Percentiles rank a stretch among this genome's conserved stretches.
These are phyloP conservation scores for Ophion ventricosus DNA, from an alignment of 2,888 invertebrate genomes.

Conservation along the genomic window DNA sequence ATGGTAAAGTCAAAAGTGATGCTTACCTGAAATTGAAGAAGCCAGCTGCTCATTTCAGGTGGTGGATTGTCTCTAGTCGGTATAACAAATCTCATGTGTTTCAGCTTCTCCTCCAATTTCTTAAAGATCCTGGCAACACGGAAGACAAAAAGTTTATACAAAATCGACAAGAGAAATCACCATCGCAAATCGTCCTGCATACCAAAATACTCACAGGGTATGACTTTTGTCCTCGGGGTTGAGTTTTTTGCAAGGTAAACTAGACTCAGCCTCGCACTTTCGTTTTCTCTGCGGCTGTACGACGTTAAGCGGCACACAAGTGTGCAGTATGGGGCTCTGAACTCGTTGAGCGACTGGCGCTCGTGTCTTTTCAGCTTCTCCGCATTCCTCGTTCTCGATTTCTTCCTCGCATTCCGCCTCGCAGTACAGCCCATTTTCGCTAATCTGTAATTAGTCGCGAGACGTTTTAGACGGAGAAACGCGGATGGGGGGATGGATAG, in stretches of 20 bases:
- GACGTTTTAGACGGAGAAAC: background rate
- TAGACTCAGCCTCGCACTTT: slow-evolving; percentile 79
- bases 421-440: slow-evolving; percentile 78
- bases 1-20: background rate
- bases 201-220: slow-evolving; percentile 70
- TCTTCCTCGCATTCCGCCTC: slow-evolving; percentile 74
- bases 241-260: slow-evolving; percentile 85
- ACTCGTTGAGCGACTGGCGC: slow-evolving; percentile 73
- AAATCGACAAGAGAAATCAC: too few relatives aligned
- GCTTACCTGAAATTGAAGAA: slow-evolving; percentile 88
- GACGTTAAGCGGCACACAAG: slow-evolving; percentile 78
- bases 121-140: slow-evolving; percentile 72
- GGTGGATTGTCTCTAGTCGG: slow-evolving; percentile 93
- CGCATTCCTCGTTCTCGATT: slow-evolving; percentile 48
- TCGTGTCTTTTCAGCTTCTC: slow-evolving; percentile 55
- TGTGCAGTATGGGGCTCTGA: slow-evolving; percentile 78
- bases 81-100: slow-evolving; percentile 85
- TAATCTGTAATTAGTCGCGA: slow-evolving; percentile 71
- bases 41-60: slow-evolving; percentile 90
- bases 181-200: too few relatives aligned
- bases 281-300: slow-evolving; percentile 80
- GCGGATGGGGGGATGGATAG: too few relatives aligned
- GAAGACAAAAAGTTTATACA: too few relatives aligned
- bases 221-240: slow-evolving; percentile 83
- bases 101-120: slow-evolving; percentile 80